phyloP scores from a whole-genome alignment of 2,888 invertebrate genomes.

The Ormia ochracea region DNA sequence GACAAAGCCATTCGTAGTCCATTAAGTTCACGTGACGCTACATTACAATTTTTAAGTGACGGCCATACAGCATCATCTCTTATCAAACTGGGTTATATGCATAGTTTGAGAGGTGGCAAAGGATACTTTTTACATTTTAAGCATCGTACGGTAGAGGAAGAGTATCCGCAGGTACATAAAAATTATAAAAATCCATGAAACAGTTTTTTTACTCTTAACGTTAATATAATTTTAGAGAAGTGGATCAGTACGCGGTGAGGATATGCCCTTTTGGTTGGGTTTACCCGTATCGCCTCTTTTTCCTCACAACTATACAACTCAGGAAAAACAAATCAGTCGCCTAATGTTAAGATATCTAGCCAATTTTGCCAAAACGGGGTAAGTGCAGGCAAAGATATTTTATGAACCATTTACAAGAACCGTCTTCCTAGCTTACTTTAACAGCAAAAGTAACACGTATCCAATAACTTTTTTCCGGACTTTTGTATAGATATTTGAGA shows the following conservation, averaged over 20 bases:
- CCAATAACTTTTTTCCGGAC: too few species aligned
- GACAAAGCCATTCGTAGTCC: conserved; percentile 91
- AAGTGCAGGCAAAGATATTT: conserved; percentile 72
- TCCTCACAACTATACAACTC: conserved; percentile 87
- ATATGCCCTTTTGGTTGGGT: conserved; percentile 90
- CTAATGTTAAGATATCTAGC: conserved; percentile 89
- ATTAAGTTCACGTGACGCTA: conserved; percentile 89
- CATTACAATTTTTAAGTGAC: conserved; percentile 92
- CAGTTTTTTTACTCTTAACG: not conserved
- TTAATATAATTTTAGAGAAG: conserved; percentile 79
- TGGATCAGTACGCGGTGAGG: conserved; percentile 91
- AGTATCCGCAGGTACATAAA: conserved; percentile 83
- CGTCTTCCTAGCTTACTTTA: too few species aligned
- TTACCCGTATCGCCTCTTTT: conserved; percentile 84
- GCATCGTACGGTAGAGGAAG: conserved; percentile 89
- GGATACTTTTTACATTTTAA: conserved; percentile 93
- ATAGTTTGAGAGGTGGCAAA: conserved; percentile 86
- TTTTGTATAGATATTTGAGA: too few species aligned
- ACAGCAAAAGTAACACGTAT: not conserved
- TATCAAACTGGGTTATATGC: conserved; percentile 88
- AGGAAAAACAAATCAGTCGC: conserved; percentile 86
- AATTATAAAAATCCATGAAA: not conserved
- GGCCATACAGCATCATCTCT: conserved; percentile 92
- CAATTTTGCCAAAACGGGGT: conserved; percentile 93
- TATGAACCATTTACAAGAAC: too few species aligned